phyloP scores from a whole-genome alignment of 2,113 vertebrate genomes.

The Myiagra hebetior region DNA sequence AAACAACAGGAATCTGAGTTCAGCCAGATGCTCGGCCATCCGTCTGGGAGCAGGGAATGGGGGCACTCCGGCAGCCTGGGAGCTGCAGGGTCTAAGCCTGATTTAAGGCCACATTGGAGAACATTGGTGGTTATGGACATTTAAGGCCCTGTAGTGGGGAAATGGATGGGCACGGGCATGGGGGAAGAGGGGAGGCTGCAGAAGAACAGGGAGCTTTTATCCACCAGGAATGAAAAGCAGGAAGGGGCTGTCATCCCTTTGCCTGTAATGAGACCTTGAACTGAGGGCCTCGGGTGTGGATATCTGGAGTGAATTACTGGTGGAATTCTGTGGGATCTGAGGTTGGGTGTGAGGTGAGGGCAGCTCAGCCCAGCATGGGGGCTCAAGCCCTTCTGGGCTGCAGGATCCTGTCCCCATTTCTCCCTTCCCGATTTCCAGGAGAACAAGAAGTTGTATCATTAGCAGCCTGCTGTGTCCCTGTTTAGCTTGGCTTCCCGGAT shows the following conservation, averaged over 20 bases:
- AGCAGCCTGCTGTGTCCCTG: neutral
- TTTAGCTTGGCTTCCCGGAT: neutral
- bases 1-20: neutral
- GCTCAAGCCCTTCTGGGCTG: neutral
- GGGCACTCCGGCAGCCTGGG: neutral
- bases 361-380: neutral
- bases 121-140: neutral
- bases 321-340: neutral
- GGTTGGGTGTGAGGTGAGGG: neutral
- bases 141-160: neutral
- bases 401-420: neutral
- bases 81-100: neutral
- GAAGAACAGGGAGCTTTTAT: neutral
- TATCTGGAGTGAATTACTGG: neutral
- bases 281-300: neutral
- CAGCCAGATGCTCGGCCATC: neutral
- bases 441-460: neutral
- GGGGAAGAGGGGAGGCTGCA: neutral
- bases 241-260: neutral
- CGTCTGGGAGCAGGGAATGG: neutral
- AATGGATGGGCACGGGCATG: neutral
- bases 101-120: neutral
- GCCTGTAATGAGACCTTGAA: neutral
- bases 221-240: neutral
- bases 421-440: accelerated